Evolutionary conservation across 1,140 invertebrate genomes (phyloP).

Genomic region (Elysia chlorotica): DNA sequence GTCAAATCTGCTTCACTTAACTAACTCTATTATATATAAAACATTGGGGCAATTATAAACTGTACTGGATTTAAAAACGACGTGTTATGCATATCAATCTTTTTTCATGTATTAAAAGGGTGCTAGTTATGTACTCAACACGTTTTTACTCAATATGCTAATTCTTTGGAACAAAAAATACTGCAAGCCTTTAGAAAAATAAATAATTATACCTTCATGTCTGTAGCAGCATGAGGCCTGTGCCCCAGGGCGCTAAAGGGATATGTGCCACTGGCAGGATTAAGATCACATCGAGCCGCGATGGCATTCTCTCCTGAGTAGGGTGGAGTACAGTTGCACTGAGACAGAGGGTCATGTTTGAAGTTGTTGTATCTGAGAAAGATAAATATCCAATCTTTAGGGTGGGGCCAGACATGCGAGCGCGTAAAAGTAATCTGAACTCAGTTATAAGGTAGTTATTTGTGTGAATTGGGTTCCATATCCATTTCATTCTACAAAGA

Average conservation of each 20-base stretch:
- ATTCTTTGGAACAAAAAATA: neutral
- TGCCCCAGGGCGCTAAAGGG: conserved; percentile 72
- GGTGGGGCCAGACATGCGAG: too few relatives aligned
- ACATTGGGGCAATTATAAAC: too few relatives aligned
- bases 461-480: too few relatives aligned
- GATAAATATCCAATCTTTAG: too few relatives aligned
- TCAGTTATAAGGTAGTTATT: too few relatives aligned
- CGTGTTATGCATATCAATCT: neutral
- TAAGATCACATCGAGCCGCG: conserved; percentile 73
- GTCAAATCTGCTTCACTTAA: neutral
- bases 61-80: too few relatives aligned
- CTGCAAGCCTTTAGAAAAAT: neutral
- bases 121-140: neutral
- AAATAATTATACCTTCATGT: conserved; percentile 67
- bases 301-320: conserved; percentile 77
- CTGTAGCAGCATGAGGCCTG: conserved; percentile 70
- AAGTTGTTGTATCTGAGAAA: conserved; percentile 73
- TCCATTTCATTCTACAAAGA: too few relatives aligned
- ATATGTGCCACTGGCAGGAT: conserved; percentile 72
- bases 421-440: too few relatives aligned
- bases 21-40: too few relatives aligned
- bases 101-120: neutral
- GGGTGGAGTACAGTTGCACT: conserved; percentile 74
- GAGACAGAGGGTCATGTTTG: conserved; percentile 71
- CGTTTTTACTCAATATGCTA: neutral